These are phyloP conservation scores for Diplogasteroides magnus DNA, from an alignment of 1,140 invertebrate genomes.

Conservation along the genomic window DNA sequence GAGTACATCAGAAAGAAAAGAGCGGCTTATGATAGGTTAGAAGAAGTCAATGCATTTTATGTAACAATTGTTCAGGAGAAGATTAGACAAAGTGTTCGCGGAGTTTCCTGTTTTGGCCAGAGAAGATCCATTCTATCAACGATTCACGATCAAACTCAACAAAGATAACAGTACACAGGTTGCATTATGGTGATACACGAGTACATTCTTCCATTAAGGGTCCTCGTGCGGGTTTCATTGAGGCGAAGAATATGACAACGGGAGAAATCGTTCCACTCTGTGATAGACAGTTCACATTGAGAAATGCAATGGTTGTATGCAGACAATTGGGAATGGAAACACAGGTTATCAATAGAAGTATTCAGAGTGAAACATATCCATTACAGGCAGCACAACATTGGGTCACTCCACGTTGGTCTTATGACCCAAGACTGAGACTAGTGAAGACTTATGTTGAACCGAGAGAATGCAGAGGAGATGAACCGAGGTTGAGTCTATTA, in stretches of 20 bases:
- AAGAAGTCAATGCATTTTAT: background rate
- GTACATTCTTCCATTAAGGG: slow-evolving; percentile 41
- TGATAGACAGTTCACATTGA: slow-evolving; percentile 84
- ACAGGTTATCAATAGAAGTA: too few relatives aligned
- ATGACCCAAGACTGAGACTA: slow-evolving; percentile 56
- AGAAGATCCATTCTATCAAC: slow-evolving; percentile 46
- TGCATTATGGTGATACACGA: background rate
- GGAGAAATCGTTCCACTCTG: slow-evolving; percentile 93
- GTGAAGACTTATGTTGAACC: slow-evolving; percentile 94
- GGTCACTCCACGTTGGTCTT: slow-evolving; percentile 57
- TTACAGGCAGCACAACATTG: slow-evolving; percentile 73
- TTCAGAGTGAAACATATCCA: too few relatives aligned
- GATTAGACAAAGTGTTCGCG: slow-evolving; percentile 40
- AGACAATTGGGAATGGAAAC: slow-evolving; percentile 82
- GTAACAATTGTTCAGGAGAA: background rate
- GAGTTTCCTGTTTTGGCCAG: slow-evolving; percentile 43
- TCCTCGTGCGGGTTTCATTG: slow-evolving; percentile 68
- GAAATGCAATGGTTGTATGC: slow-evolving; percentile 73
- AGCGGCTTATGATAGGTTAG: slow-evolving; percentile 9
- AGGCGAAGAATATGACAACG: slow-evolving; percentile 89
- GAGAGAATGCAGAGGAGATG: slow-evolving; percentile 74
- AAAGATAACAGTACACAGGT: background rate
- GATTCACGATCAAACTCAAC: slow-evolving; percentile 23
- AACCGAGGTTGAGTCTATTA: slow-evolving; percentile 60
- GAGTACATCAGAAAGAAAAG: slow-evolving; percentile 7